Evolutionary conservation across 2,888 invertebrate species (phyloP).

Genomic region (Himalopsyche tibetana): DNA sequence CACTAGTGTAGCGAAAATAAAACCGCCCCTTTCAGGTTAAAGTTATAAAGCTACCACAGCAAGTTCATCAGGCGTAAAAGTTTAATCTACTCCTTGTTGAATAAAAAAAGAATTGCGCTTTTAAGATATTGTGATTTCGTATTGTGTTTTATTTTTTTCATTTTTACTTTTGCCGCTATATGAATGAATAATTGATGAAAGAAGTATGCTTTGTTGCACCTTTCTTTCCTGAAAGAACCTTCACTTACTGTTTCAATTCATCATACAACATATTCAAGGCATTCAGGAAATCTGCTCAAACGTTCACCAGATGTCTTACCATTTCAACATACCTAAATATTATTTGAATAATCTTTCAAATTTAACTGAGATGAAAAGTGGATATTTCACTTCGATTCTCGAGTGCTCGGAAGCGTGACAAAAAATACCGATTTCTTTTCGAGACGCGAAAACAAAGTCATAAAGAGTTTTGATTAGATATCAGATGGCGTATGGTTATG

Average conservation of each 20-base stretch:
- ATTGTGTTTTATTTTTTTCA: too few species aligned
- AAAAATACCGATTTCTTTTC: neutral
- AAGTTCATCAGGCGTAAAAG: too few species aligned
- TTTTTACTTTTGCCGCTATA: too few species aligned
- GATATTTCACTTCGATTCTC: neutral
- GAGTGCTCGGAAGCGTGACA: neutral
- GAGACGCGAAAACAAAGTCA: constrained; percentile 12
- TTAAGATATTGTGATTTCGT: too few species aligned
- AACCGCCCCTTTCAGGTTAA: too few species aligned
- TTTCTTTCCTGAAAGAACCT: neutral
- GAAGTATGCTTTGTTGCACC: too few species aligned
- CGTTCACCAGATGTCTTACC: neutral
- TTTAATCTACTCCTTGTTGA: too few species aligned
- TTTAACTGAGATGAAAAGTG: neutral
- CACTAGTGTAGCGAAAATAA: too few species aligned
- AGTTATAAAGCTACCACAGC: too few species aligned
- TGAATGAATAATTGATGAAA: too few species aligned
- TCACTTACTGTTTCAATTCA: neutral
- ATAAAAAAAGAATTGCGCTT: too few species aligned
- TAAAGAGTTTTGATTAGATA: neutral
- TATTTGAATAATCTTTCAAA: neutral
- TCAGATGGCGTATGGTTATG: neutral
- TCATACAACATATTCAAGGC: neutral
- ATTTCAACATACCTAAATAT: neutral
- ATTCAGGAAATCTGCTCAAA: neutral